Base-by-base conservation (phyloP, 2,113 vertebrate genomes). In the Labeo catla region DNA sequence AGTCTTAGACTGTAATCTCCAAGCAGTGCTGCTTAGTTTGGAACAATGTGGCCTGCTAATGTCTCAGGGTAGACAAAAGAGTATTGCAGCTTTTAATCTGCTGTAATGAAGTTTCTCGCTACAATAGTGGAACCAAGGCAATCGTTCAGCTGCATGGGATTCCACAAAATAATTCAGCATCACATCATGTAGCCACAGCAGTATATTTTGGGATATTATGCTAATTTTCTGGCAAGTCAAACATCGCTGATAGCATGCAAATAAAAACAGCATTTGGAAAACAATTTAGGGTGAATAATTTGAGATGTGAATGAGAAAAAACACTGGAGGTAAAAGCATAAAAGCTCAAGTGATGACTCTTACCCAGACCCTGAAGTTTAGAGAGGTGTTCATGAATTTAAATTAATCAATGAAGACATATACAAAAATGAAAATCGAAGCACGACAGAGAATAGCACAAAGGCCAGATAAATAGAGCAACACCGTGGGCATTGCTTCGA, bases 401-500 rank as follows among this genome's bases (percentile, higher is more conserved):
- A 89, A 84, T 50, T 49, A 88, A 89, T 89, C 87, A 88, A 87
- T 86, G 81, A 74, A 52, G 57, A 76, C 89, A 54, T 81, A 66
- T 50, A 81, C 57, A 76, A 68, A 84, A 84, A 28, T 49, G 49
- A 80, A 66, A 89, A 84, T 21, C 74, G 47, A 83, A 87, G 70
- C 8, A 84, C 87, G 61, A 91, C 43, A 66, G 78, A 84, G 80
- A 66, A 78, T 63, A 83, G 86, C 39, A 70, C 39, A 59, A 86
- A 84, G 72, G 89, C 57, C 36, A 59, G n/a, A 73, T 85, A 39
- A 78, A 73, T 45, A 39, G 45, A 54, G 47, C 47, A 83, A 23
- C 50, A 70, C 50, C 78, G 70, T 39, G 73, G 45, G 52, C 74
- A 80, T n/a, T 65, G 45, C 23, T 83, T 70, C 3, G 13, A 59